A percentile compares a stretch with the other conserved stretches of the same genome.
These are phyloP conservation scores for Henicopernis longicauda DNA, from an alignment of 2,113 vertebrate species.

Conservation along the genomic window DNA sequence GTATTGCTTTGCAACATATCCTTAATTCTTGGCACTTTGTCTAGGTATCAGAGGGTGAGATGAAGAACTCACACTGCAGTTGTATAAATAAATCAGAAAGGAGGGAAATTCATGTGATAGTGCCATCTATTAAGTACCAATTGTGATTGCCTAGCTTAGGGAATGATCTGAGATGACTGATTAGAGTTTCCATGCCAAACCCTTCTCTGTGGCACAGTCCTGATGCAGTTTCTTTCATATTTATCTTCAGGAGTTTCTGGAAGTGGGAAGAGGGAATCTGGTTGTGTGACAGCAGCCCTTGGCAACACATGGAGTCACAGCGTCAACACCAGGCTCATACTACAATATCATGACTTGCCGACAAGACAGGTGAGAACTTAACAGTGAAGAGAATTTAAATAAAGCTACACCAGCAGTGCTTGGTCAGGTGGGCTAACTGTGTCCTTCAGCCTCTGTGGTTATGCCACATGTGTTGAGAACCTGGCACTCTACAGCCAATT, in stretches of 20 bases:
- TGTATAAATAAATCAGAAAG: background rate
- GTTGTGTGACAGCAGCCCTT: constrained; percentile 77
- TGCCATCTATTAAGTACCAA: background rate
- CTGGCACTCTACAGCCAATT: background rate
- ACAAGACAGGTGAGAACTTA: constrained; percentile 75
- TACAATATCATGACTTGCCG: constrained; percentile 70
- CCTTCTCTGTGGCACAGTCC: background rate
- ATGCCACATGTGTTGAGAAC: background rate
- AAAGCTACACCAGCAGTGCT: background rate
- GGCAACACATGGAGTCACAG: constrained; percentile 86
- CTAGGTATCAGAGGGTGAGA: background rate
- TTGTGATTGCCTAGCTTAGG: background rate
- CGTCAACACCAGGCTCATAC: constrained; percentile 81
- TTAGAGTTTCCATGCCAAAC: background rate
- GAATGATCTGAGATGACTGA: background rate
- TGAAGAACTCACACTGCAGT: background rate
- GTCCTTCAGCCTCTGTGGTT: background rate
- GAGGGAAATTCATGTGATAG: background rate
- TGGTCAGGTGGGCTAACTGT: background rate
- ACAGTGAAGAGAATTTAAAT: background rate
- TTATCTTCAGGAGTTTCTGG: constrained; percentile 58
- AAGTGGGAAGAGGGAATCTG: constrained; percentile 43
- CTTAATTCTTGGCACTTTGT: background rate
- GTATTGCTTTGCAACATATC: background rate
- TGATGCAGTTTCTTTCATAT: background rate